Percentiles rank a stretch among this genome's conserved stretches.
phyloP scores from a whole-genome alignment of 2,113 vertebrate species.

The Grammomys surdaster region DNA sequence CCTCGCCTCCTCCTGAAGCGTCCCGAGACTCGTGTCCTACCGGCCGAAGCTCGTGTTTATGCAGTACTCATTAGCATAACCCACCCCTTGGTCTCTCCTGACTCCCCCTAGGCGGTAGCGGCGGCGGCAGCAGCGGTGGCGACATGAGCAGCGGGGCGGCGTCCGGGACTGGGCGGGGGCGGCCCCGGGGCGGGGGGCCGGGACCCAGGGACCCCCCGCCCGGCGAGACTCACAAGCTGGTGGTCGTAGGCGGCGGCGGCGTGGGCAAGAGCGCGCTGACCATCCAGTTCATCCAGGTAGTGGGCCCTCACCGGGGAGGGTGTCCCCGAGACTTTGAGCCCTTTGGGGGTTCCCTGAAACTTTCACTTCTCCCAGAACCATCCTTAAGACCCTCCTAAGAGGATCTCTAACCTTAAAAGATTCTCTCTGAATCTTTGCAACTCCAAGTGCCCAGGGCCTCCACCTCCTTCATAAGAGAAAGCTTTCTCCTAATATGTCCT shows the following conservation, averaged over 20 bases:
- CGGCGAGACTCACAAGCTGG: constrained; percentile 88
- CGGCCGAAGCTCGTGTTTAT: constrained; percentile 67
- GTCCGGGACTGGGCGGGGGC: constrained; percentile 79
- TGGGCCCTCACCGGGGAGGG: constrained; percentile 76
- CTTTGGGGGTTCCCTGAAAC: constrained; percentile 31
- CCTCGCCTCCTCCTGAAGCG: constrained; percentile 16
- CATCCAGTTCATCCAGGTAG: constrained; percentile 89
- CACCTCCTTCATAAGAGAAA: neutral
- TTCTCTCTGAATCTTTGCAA: neutral
- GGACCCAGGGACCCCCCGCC: constrained; percentile 78
- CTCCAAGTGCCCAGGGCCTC: neutral
- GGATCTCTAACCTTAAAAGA: constrained; percentile 32
- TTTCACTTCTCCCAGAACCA: neutral
- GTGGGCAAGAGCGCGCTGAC: constrained; percentile 88
- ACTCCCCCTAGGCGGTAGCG: constrained; percentile 66
- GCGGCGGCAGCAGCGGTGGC: constrained; percentile 75
- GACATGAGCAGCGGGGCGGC: constrained; percentile 84
- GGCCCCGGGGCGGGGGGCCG: constrained; percentile 79
- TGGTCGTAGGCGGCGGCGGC: constrained; percentile 88
- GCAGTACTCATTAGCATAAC: constrained; percentile 65
- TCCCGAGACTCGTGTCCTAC: neutral
- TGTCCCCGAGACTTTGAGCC: constrained; percentile 17
- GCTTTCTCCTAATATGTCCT: constrained; percentile 21
- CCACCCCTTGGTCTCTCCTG: constrained; percentile 67
- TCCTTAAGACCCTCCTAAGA: constrained; percentile 35